A percentile compares a stretch with the other conserved stretches of the same genome.
phyloP scores from a whole-genome alignment of 2,797 vertebrate species.

The Staurois parvus region DNA sequence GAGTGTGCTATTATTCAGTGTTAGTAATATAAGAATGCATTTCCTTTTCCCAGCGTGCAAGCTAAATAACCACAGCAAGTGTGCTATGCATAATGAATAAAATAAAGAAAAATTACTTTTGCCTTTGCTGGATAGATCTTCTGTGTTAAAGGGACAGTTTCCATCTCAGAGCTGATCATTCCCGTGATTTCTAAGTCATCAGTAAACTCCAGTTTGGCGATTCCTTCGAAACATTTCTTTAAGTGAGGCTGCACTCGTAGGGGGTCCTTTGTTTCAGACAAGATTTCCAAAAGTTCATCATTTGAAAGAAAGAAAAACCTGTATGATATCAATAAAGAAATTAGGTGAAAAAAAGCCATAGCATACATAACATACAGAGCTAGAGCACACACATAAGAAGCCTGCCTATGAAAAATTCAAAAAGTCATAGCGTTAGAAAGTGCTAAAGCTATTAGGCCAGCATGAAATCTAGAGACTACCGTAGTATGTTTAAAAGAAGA shows the following conservation, averaged over 20 bases:
- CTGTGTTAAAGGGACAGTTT: constrained; percentile 82
- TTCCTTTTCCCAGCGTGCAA: not conserved
- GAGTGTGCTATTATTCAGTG: not conserved
- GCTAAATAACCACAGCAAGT: not conserved
- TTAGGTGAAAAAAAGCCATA: too few species aligned
- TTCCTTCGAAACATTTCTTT: constrained; percentile 96
- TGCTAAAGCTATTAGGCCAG: too few species aligned
- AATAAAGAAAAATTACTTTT: constrained; percentile 77
- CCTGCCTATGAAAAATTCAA: too few species aligned
- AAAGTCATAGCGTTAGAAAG: too few species aligned
- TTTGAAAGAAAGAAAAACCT: constrained; percentile 97
- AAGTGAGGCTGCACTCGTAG: constrained; percentile 91
- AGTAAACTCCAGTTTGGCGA: constrained; percentile 88
- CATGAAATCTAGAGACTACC: too few species aligned
- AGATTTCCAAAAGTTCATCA: constrained; percentile 91
- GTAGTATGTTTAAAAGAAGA: too few species aligned
- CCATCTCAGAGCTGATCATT: constrained; percentile 93
- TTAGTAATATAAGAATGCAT: not conserved
- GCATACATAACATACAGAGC: too few species aligned
- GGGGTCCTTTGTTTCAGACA: constrained; percentile 94
- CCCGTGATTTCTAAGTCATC: constrained; percentile 82
- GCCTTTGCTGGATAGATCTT: constrained; percentile 84
- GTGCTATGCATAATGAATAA: not conserved
- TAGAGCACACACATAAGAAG: too few species aligned
- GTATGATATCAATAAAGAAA: too few species aligned